A percentile compares a stretch with the other conserved stretches of the same genome.
Conservation (phyloP, 2,113 vertebrate species). For the Colaptes auratus region DNA sequence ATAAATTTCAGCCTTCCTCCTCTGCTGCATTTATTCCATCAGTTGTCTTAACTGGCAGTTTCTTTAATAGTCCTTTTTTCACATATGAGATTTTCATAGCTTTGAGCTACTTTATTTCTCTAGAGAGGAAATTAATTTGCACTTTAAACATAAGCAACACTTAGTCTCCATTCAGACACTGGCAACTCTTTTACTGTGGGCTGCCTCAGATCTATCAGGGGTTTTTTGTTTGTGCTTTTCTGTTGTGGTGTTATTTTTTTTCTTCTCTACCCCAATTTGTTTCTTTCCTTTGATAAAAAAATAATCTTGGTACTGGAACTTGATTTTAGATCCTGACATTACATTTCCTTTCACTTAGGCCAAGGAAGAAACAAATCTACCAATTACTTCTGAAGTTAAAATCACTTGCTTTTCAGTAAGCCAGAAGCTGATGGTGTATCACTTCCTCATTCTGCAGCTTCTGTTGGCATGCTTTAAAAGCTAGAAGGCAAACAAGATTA, state of each 20-base stretch:
- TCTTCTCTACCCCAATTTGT: neutral
- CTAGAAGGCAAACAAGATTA: neutral
- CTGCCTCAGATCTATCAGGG: neutral
- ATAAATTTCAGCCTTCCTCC: conserved; percentile 20
- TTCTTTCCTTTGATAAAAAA: conserved; percentile 20
- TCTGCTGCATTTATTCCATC: conserved; percentile 25
- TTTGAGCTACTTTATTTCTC: conserved; percentile 53
- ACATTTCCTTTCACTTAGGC: neutral
- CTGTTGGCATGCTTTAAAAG: neutral
- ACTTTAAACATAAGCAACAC: conserved; percentile 56
- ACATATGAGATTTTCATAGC: conserved; percentile 21
- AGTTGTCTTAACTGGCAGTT: conserved; percentile 45
- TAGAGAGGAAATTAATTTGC: conserved; percentile 58
- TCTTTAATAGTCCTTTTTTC: conserved; percentile 27
- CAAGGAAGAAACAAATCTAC: neutral
- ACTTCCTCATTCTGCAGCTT: neutral
- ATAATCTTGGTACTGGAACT: neutral
- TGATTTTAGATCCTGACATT: conserved; percentile 31
- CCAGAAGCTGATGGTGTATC: neutral
- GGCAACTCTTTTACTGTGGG: neutral
- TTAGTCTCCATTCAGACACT: conserved; percentile 9
- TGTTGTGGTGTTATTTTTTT: neutral
- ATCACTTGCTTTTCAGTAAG: conserved; percentile 11
- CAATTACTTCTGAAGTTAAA: conserved; percentile 38
- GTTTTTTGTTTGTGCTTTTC: neutral